Conservation (phyloP, 2,797 vertebrate genomes). For the Natrix natrix region DNA sequence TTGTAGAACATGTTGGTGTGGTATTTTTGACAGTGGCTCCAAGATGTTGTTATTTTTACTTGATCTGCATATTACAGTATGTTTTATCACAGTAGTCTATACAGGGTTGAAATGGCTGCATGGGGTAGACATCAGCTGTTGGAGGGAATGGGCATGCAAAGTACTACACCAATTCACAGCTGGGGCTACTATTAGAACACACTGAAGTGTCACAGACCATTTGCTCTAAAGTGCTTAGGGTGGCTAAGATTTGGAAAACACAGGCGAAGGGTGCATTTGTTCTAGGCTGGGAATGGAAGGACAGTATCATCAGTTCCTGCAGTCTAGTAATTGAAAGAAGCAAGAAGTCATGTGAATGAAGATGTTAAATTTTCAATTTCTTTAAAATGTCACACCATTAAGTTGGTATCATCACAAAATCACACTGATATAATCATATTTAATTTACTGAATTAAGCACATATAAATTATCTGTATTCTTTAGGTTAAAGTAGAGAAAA, state of each 20-base stretch:
- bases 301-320: background rate
- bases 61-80: background rate
- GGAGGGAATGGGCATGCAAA: background rate
- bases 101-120: background rate
- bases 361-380: conserved; percentile 35
- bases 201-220: background rate
- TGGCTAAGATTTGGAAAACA: background rate
- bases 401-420: conserved; percentile 56
- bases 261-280: background rate
- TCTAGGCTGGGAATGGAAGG: background rate
- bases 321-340: conserved; percentile 36
- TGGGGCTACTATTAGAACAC: background rate
- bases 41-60: background rate
- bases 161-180: background rate
- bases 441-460: conserved; percentile 43
- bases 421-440: conserved; percentile 51
- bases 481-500: conserved; percentile 39
- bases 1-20: background rate
- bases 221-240: background rate
- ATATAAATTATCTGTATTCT: conserved; percentile 27
- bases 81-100: background rate
- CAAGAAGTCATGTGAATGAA: conserved; percentile 45
- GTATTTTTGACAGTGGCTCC: background rate
- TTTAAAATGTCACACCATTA: conserved; percentile 50
- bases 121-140: background rate